Evolutionary conservation across 2,888 invertebrate genomes (phyloP).

Genomic region (Euzophera pinguis): DNA sequence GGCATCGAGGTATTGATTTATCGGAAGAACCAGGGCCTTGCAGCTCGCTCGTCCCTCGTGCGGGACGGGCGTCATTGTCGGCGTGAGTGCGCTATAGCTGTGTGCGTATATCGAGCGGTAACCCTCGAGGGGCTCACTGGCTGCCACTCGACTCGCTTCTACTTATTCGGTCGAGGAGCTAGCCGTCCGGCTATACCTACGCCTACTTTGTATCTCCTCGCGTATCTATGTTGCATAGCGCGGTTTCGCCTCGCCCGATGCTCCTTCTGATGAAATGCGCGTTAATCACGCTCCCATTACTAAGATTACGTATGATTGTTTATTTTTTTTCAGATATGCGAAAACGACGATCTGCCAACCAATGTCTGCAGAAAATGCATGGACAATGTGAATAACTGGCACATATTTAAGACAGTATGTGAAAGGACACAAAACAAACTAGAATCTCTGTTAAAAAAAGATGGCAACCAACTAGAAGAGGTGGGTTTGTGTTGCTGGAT

Average conservation of each 20-base stretch:
- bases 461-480: conserved; percentile 77
- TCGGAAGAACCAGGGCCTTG: conserved; percentile 73
- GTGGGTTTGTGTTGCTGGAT: conserved; percentile 56
- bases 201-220: conserved; percentile 77
- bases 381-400: conserved; percentile 83
- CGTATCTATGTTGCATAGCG: conserved; percentile 65
- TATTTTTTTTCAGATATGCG: conserved; percentile 80
- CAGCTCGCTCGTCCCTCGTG: conserved; percentile 61
- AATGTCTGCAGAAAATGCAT: conserved; percentile 83
- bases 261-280: conserved; percentile 70
- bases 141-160: conserved; percentile 77
- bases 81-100: conserved; percentile 67
- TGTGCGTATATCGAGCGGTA: conserved; percentile 77
- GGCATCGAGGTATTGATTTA: conserved; percentile 75
- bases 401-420: conserved; percentile 82
- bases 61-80: conserved; percentile 71
- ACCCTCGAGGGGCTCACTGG: conserved; percentile 77
- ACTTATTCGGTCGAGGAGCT: conserved; percentile 76
- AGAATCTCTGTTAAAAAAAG: conserved; percentile 77
- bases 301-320: conserved; percentile 65
- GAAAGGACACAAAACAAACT: conserved; percentile 83
- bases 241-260: conserved; percentile 68
- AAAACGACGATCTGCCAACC: conserved; percentile 82
- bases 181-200: conserved; percentile 68
- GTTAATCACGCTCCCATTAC: conserved; percentile 60